Evolutionary conservation across 2,113 vertebrate species (phyloP).

Genomic region (Athene cunicularia): DNA sequence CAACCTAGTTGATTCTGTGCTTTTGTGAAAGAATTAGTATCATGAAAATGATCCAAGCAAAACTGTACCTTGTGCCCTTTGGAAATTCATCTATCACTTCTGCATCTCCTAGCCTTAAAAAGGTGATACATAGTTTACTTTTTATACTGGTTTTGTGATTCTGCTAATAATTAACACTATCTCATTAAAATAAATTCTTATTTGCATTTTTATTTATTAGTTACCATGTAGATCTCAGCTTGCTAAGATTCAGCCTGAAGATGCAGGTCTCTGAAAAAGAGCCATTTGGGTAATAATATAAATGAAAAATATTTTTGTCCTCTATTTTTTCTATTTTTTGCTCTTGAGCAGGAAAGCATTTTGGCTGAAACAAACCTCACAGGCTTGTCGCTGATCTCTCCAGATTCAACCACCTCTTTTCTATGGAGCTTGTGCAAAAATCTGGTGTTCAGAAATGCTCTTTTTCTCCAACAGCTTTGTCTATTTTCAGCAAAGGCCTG

Average conservation of each 20-base stretch:
- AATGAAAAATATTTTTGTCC: background rate
- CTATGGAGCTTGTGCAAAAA: background rate
- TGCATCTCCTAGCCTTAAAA: background rate
- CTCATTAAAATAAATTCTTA: background rate
- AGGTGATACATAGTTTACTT: background rate
- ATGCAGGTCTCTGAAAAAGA: background rate
- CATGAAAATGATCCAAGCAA: background rate
- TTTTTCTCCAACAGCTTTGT: background rate
- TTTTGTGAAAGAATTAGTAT: background rate
- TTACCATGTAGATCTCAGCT: background rate
- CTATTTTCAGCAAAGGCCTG: background rate
- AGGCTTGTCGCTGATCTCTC: background rate
- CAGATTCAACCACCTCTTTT: background rate
- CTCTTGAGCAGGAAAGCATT: background rate
- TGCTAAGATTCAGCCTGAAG: background rate
- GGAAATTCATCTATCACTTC: background rate
- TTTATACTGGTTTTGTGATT: background rate
- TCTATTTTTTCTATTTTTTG: background rate
- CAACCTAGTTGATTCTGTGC: too few species aligned
- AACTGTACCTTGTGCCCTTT: background rate
- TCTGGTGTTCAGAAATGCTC: background rate
- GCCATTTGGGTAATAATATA: background rate
- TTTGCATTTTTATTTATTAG: background rate
- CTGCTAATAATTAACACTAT: background rate
- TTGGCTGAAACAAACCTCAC: background rate